Evolutionary conservation across 1,140 invertebrate genomes (phyloP).

Genomic region (Tetragnatha versicolor): DNA sequence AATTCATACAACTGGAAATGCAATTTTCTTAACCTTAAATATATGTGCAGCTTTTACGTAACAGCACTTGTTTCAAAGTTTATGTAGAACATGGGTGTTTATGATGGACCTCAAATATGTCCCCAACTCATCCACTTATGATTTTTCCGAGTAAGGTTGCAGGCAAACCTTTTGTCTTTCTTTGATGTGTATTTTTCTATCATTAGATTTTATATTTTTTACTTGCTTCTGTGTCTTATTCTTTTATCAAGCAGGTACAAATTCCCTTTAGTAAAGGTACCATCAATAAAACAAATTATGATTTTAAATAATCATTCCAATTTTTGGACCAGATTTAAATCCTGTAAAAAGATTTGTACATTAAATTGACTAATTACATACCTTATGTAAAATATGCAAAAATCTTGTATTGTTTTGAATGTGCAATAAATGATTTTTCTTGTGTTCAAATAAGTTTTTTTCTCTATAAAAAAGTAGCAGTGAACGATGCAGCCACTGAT

Average conservation of each 20-base stretch:
- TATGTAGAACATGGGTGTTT: background rate
- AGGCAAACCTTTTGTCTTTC: constrained; percentile 21
- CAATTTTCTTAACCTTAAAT: background rate
- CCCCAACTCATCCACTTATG: background rate
- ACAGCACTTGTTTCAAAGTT: background rate
- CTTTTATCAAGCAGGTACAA: background rate
- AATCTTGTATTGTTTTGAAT: constrained; percentile 36
- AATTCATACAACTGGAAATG: background rate
- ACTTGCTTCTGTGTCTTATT: background rate
- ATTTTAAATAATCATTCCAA: background rate
- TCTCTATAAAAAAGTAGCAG: background rate
- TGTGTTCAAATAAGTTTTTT: background rate
- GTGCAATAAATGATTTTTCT: constrained; percentile 46
- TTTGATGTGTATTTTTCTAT: background rate
- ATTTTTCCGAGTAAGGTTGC: constrained; percentile 8
- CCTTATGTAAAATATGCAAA: constrained; percentile 10
- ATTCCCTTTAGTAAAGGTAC: background rate
- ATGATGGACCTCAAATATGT: background rate
- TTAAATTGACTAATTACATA: background rate
- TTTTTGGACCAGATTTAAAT: background rate
- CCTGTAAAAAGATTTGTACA: constrained; percentile 42
- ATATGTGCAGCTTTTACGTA: constrained; percentile 14
- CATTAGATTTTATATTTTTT: background rate
- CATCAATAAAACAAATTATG: background rate
- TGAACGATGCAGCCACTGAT: background rate